Base-by-base conservation (phyloP, 2,888 invertebrate genomes). In the Lithosia quadra region DNA sequence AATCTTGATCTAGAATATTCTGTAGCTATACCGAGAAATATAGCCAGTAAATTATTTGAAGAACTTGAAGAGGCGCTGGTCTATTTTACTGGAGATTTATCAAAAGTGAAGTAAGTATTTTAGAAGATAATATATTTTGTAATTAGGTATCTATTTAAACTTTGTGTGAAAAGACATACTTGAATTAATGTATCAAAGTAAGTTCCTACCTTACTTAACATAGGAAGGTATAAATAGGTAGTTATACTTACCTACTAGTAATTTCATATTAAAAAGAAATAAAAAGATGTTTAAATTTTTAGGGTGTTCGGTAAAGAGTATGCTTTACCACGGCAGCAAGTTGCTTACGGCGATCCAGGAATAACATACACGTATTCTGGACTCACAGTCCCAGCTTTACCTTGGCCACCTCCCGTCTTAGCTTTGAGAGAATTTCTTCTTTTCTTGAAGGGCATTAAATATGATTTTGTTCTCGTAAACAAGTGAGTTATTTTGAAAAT, bases 291-390 rank as follows among this genome's bases (percentile, higher is more conserved):
- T 22, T 21, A 33, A 21, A 21, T 24, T 79, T 86, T 89, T 73
- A 95, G 96, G 80, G 95, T 97, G 1, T 97, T 96, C 84, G 97
- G 97, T 15, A 96, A 96, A 90, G 95, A 96, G 89, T 95, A 96
- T 79, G 91, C 96, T 57, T 95, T 97, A 75, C 97, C 97, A 11
- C 92, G 97, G 43, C 96, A 96, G 84, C 97, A 97, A 94, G 96
- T 96, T 3, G 96, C 97, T 0, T 96, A 95, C 83, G 97, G 97
- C 4, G 96, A 97, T 80, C 88, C 92, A 15, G 96, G 96, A 1
- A 92, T 97, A 74, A 93, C 93, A 0, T 97, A 97, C 84, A 96
- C 90, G 13, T 97, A 96, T 87, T 97, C 97, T 13, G 96, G 96
- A 15, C 92, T 91, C 13, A 95, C 95, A 1, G 92, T 97, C 3